Evolutionary conservation across 2,113 vertebrate species (phyloP).

Genomic region (Atherinomorus stipes): DNA sequence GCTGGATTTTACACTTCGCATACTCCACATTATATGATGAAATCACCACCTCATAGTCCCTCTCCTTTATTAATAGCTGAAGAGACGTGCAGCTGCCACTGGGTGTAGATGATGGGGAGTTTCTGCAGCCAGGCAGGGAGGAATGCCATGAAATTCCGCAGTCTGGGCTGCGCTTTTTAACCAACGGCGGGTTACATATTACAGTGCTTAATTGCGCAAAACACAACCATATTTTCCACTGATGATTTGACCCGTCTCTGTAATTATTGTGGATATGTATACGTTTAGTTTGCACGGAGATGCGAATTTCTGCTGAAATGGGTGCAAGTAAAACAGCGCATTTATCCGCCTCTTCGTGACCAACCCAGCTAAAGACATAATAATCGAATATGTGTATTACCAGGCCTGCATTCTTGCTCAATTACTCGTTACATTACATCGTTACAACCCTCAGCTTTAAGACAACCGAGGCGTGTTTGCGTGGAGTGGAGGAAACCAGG

Average conservation of each 20-base stretch:
- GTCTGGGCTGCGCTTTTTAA: conserved; percentile 29
- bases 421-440: too few species aligned
- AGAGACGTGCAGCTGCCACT: neutral
- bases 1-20: neutral
- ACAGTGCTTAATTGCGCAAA: neutral
- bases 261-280: conserved; percentile 3
- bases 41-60: neutral
- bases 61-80: neutral
- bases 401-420: too few species aligned
- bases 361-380: neutral
- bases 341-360: neutral
- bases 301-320: neutral
- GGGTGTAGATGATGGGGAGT: neutral
- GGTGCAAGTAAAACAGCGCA: neutral
- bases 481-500: too few species aligned
- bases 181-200: neutral
- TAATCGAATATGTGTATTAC: too few species aligned
- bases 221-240: neutral
- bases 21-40: neutral
- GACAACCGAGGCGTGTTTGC: too few species aligned
- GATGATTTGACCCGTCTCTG: neutral
- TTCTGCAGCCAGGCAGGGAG: conserved; percentile 30
- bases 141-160: conserved; percentile 28
- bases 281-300: neutral
- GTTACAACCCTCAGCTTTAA: too few species aligned